Evolutionary conservation across 2,797 vertebrate species (phyloP), one percentile per base, ranked within the genome.

Genomic region (Telmatherina bonti): DNA sequence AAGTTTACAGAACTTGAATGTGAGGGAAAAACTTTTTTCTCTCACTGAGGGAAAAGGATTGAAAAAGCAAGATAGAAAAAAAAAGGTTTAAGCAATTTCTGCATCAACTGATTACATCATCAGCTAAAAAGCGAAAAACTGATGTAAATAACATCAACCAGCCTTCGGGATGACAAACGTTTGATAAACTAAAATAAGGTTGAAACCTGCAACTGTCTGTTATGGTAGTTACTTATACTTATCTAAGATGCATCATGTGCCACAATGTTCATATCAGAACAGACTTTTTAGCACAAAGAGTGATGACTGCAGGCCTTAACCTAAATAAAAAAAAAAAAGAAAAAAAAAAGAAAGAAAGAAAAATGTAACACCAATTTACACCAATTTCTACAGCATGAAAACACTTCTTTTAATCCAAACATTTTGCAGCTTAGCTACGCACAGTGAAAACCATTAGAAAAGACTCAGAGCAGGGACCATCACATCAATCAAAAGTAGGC

Each of bases 141-240:
- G 45, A 47, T 47, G 45, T 22, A 22, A 47, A 22, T 47, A 2
- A 22, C 11, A 22, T 47, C n/a, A 47, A 47, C 45, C 45, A 47
- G 45, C 45, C 45, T 22, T 47, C 20, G 10, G 45, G 45, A 47
- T 47, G n/a, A 20, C n/a, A 47, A 47, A 47, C n/a, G 84, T 89
- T 91, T 85, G 74, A 81, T 87, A 79, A 88, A 81, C 76, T 68
- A 77, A 71, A 11, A 38, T 4, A 78, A 54, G 67, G 74, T 82
- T 55, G 65, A 79, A 70, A 84, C 83, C 78, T 78, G 82, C 65
- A 79, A 58, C 60, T 70, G 69, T 79, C 67, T 54, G 60, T 73
- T 66, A 41, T 63, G 74, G 81, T 77, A 62, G 76, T 84, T 62
- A 10, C 49, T 68, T 45, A 27, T 2, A 29, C 57, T 73, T 76